These are phyloP conservation scores for Pygoscelis adeliae DNA, from an alignment of 2,113 vertebrate genomes.

Conservation along the genomic window DNA sequence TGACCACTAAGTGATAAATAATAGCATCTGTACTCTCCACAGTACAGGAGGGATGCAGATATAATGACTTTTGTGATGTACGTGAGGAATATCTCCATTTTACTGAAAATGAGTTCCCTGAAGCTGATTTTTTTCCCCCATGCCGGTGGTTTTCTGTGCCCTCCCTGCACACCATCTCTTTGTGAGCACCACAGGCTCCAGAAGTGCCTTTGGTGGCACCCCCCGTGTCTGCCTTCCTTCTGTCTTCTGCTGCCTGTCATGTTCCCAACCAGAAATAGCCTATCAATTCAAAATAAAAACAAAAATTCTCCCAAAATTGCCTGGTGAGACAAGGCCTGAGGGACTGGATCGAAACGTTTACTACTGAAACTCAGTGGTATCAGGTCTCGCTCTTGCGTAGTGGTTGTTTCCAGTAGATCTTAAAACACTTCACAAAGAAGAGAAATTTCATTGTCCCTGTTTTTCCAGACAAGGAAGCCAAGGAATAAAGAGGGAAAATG, in stretches of 20 bases:
- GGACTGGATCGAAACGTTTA: neutral
- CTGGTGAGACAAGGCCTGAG: neutral
- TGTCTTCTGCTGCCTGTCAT: neutral
- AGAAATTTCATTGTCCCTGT: neutral
- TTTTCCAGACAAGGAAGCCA: neutral
- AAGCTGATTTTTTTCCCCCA: neutral
- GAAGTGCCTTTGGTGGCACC: neutral
- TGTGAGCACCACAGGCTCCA: neutral
- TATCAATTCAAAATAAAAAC: neutral
- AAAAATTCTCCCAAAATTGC: neutral
- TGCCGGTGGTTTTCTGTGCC: neutral
- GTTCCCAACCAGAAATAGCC: neutral
- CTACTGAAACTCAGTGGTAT: neutral
- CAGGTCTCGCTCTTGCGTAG: neutral
- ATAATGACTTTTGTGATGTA: neutral
- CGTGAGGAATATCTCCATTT: neutral
- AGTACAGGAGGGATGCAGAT: neutral
- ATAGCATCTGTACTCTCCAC: neutral
- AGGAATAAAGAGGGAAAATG: constrained; percentile 30
- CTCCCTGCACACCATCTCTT: neutral
- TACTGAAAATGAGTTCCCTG: neutral
- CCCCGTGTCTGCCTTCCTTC: neutral
- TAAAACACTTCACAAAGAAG: neutral
- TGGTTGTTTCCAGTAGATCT: neutral
- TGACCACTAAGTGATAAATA: neutral